Base-by-base conservation (phyloP, 2,888 invertebrate species). In the Dascillus cervinus region DNA sequence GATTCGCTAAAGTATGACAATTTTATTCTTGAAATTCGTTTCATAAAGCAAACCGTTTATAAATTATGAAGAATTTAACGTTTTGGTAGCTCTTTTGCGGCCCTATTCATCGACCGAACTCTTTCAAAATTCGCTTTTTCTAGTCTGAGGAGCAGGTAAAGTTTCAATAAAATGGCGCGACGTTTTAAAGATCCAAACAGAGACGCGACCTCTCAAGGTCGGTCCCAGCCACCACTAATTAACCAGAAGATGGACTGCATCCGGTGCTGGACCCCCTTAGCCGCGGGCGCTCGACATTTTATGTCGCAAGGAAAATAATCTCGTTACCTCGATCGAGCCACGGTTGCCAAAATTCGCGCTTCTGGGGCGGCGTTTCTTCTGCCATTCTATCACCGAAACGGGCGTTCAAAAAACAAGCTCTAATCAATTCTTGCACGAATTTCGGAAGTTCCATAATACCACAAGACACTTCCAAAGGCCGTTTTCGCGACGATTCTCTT, bases 261-360 rank as follows among this genome's bases (percentile, higher is more conserved):
- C 52, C 52, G 52, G 52, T 41, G 21, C 29, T 19, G 17, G 15
- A 25, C 31, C 29, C 29, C 28, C 32, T 31, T 13, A 20, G 25
- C 14, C 26, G 24, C 31, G 17, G n/a, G 17, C 17, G 4, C 17
- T 17, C 17, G 8, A 34, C 22, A 24, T n/a, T n/a, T 15, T 3
- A 30, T 10, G 5, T 20, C 29, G 8, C 4, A n/a, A 25, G 12
- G 10, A 22, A 11, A 8, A 17, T 11, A 3, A 13, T 21, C 10
- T 27, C 20, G 17, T 41, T 58, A 64, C 64, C 64, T 60, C 45
- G 48, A 46, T 60, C 50, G 4, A 64, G 32, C 66, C 66, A 66
- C 3, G 67, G 66, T 43, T 67, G 66, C 66, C 66, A 66, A 39
- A 66, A 61, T 32, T 44, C 34, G 26, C 32, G 41, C 21, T 35